phyloP scores from a whole-genome alignment of 37 sponge, comb jelly and placozoan genomes.

The Aplysina aerophoba region DNA sequence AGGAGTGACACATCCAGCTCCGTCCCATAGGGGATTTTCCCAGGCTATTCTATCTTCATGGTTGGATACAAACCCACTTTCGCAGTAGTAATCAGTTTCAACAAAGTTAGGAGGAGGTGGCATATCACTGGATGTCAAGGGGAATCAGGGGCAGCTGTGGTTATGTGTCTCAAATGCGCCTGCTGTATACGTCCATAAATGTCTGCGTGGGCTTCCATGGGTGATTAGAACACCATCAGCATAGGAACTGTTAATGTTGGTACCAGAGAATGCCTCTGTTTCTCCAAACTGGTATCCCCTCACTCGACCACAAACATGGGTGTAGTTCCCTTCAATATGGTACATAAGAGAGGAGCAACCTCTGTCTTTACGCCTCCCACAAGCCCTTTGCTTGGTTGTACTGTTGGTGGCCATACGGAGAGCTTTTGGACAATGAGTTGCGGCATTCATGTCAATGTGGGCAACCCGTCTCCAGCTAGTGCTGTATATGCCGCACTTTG shows the following conservation, averaged over 20 bases:
- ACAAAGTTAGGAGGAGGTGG: background rate
- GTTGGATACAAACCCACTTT: background rate
- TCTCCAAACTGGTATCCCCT: background rate
- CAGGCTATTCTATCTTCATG: background rate
- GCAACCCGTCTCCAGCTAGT: slow-evolving; percentile 4
- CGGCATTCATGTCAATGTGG: background rate
- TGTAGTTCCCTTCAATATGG: slow-evolving; percentile 1
- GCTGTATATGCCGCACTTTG: background rate
- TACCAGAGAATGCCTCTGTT: background rate
- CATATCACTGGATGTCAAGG: no score
- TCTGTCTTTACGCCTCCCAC: background rate
- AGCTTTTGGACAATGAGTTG: background rate
- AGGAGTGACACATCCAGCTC: slow-evolving; percentile 1
- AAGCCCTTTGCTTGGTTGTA: slow-evolving; percentile 1
- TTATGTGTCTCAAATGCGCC: background rate
- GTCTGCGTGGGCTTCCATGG: slow-evolving; percentile 1
- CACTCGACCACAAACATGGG: background rate
- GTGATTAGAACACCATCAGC: background rate
- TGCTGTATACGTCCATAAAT: slow-evolving; percentile 9
- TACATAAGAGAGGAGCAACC: background rate
- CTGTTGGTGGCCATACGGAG: slow-evolving; percentile 5
- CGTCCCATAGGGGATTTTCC: slow-evolving; percentile 30
- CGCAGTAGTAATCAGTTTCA: slow-evolving; percentile 18
- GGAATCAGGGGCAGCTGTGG: background rate
- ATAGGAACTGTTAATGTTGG: background rate